phyloP scores from a whole-genome alignment of 1,140 invertebrate species.

The Pararge aegeria region DNA sequence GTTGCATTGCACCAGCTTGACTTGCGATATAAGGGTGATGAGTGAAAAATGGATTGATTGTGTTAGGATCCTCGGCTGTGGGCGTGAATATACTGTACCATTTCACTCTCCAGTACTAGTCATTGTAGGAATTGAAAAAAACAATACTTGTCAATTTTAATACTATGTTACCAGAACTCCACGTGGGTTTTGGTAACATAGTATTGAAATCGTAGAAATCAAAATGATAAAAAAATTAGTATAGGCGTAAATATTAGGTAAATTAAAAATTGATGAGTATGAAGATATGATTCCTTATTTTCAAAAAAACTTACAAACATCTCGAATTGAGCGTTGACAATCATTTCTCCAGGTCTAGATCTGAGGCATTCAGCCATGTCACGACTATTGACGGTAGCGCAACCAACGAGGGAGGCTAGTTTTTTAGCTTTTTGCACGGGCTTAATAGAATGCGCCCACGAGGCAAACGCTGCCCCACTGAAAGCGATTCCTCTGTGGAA shows the following conservation, averaged over 20 bases:
- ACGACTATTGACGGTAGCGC: slow-evolving; percentile 79
- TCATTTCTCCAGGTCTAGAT: slow-evolving; percentile 80
- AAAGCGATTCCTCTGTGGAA: slow-evolving; percentile 86
- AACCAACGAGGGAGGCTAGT: slow-evolving; percentile 85
- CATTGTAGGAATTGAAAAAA: no score
- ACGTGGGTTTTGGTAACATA: no score
- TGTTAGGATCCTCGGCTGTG: slow-evolving; percentile 74
- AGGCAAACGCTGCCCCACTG: slow-evolving; percentile 82
- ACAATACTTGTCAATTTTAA: no score
- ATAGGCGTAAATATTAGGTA: no score
- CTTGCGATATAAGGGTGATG: slow-evolving; percentile 80
- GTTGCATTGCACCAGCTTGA: slow-evolving; percentile 70
- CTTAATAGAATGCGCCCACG: slow-evolving; percentile 86
- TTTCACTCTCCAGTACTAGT: slow-evolving; percentile 65
- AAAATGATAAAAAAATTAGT: no score
- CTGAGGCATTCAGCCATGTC: slow-evolving; percentile 87
- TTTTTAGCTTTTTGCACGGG: slow-evolving; percentile 84
- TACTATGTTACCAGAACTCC: no score
- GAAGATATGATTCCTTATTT: no score
- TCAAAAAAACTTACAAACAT: slow-evolving; percentile 72
- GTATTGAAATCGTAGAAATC: no score
- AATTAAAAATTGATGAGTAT: no score
- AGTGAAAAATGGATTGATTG: slow-evolving; percentile 80
- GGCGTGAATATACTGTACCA: slow-evolving; percentile 82
- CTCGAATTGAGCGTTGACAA: slow-evolving; percentile 71